Percentiles rank a stretch among this genome's conserved stretches.
phyloP scores from a whole-genome alignment of 2,113 vertebrate genomes.

The Orthochromis indermauri region DNA sequence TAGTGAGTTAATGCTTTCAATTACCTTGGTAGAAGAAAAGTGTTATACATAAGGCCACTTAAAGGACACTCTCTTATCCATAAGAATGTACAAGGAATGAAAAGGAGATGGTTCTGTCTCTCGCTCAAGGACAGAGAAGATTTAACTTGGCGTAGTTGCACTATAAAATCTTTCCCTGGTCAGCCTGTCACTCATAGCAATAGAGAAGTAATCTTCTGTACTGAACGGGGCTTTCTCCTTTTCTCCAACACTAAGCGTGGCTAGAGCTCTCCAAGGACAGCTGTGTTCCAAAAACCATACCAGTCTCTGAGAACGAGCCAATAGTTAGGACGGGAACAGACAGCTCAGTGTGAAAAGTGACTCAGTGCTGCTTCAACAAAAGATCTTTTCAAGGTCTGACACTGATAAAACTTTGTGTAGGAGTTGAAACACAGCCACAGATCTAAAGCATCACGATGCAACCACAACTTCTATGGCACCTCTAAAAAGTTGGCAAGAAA shows the following conservation, averaged over 20 bases:
- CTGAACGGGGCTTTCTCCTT: not conserved
- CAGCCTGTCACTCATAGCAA: not conserved
- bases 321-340: not conserved
- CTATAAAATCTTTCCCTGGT: not conserved
- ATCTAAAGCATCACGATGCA: not conserved
- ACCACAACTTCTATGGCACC: not conserved
- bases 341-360: slow-evolving; percentile 32
- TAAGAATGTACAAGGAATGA: not conserved
- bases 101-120: not conserved
- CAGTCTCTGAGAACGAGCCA: not conserved
- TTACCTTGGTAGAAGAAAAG: not conserved
- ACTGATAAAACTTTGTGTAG: slow-evolving; percentile 12
- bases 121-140: not conserved
- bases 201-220: not conserved
- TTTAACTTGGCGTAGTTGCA: not conserved
- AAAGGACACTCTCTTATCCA: not conserved
- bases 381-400: slow-evolving; percentile 1
- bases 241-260: not conserved
- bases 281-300: not conserved
- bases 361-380: slow-evolving; percentile 18
- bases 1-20: not conserved
- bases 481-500: not conserved
- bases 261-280: slow-evolving; percentile 8
- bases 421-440: not conserved
- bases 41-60: not conserved